phyloP scores from a whole-genome alignment of 2,113 vertebrate genomes.

The Larimichthys crocea region DNA sequence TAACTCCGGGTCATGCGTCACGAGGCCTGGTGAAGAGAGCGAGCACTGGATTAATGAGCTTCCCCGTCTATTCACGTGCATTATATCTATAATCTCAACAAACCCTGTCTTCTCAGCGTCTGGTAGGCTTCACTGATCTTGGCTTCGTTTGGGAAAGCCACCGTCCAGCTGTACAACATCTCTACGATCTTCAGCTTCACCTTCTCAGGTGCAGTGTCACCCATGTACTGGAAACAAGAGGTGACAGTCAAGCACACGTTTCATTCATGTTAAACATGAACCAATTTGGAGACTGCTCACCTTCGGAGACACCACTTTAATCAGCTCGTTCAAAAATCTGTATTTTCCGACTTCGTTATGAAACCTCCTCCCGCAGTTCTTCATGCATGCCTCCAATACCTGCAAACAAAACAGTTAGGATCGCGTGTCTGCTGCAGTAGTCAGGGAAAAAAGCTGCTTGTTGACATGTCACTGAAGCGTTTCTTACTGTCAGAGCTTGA shows the following conservation, averaged over 20 bases:
- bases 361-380: slow-evolving; percentile 96
- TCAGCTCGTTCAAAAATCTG: slow-evolving; percentile 95
- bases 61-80: neutral
- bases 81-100: neutral
- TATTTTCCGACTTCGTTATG: slow-evolving; percentile 98
- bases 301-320: slow-evolving; percentile 98
- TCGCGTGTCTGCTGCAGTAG: neutral
- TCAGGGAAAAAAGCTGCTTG: neutral
- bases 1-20: slow-evolving; percentile 89
- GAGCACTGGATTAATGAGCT: neutral
- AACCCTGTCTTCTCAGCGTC: slow-evolving; percentile 95
- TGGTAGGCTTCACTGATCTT: slow-evolving; percentile 97
- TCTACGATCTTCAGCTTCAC: slow-evolving; percentile 95
- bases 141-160: slow-evolving; percentile 92
- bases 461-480: neutral
- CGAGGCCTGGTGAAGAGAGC: slow-evolving; percentile 86
- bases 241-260: neutral
- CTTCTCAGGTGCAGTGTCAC: slow-evolving; percentile 92
- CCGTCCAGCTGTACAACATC: slow-evolving; percentile 95
- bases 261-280: neutral
- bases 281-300: slow-evolving; percentile 78
- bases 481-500: slow-evolving; percentile 94
- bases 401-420: slow-evolving; percentile 61
- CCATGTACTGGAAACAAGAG: slow-evolving; percentile 90
- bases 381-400: slow-evolving; percentile 98